phyloP scores from a whole-genome alignment of 1,140 invertebrate species.

The Drosophila rufa region DNA sequence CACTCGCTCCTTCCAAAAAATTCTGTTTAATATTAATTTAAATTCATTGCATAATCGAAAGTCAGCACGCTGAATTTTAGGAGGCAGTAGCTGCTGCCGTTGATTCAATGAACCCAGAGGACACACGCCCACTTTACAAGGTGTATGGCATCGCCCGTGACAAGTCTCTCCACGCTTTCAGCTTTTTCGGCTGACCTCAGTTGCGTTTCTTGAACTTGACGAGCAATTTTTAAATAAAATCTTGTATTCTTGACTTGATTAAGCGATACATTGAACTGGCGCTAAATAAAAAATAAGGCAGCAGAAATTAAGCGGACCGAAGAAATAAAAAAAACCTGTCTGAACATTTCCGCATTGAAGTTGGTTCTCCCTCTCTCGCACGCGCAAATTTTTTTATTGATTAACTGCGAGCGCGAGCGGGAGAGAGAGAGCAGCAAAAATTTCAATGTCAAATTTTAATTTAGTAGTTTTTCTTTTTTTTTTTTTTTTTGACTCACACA shows the following conservation, averaged over 20 bases:
- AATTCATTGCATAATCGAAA: slow-evolving; percentile 67
- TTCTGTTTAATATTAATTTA: slow-evolving; percentile 43
- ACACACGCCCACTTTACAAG: slow-evolving; percentile 76
- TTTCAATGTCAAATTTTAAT: slow-evolving; percentile 84
- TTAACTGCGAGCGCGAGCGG: slow-evolving; percentile 49
- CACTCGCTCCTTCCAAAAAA: slow-evolving; percentile 25
- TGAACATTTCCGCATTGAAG: slow-evolving; percentile 77
- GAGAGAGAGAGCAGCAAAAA: slow-evolving; percentile 48
- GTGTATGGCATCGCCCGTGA: slow-evolving; percentile 11
- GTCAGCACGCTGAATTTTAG: slow-evolving; percentile 32
- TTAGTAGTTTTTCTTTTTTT: slow-evolving; percentile 60
- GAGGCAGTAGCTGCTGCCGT: slow-evolving; percentile 14
- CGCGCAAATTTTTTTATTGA: slow-evolving; percentile 73
- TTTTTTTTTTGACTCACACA: slow-evolving; percentile 59
- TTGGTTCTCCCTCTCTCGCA: slow-evolving; percentile 44
- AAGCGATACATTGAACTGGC: slow-evolving; percentile 75
- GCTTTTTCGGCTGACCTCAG: slow-evolving; percentile 61
- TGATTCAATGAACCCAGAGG: slow-evolving; percentile 50
- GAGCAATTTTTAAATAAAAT: slow-evolving; percentile 27
- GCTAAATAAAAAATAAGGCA: slow-evolving; percentile 27
- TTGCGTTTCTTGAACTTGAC: slow-evolving; percentile 75
- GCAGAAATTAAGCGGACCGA: slow-evolving; percentile 8
- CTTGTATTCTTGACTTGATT: slow-evolving; percentile 63
- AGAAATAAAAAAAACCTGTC: slow-evolving; percentile 60
- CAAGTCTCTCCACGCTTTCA: neutral